Base-by-base conservation (phyloP, 2,113 vertebrate species). In the Dicentrarchus labrax region DNA sequence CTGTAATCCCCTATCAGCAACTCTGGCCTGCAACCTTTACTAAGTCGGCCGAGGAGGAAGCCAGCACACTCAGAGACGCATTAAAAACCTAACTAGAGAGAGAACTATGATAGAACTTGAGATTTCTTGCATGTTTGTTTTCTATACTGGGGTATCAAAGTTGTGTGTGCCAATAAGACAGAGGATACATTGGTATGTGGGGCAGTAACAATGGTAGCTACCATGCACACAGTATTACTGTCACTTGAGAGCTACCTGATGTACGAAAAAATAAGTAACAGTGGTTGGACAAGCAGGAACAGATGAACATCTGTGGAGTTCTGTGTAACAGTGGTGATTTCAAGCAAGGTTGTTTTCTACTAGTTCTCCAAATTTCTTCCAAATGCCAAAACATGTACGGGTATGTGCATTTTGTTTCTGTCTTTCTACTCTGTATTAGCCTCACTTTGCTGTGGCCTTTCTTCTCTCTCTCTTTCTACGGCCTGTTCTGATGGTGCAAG, bases 361-460 rank as follows among this genome's bases (percentile, higher is more conserved):
- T 50, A 24, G 47, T 76, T 76, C 86, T 85, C 59, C 38, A 67
- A 83, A 89, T 89, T 93, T 84, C 65, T 69, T 72, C 56, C 38
- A 74, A 89, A 88, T 83, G 75, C 82, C 80, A 69, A 72, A 89
- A 80, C 86, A 76, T 76, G 82, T 47, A 76, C 79, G 17, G 81
- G 54, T 72, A 60, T 70, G 70, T 80, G 22, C 54, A 69, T 86
- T 86, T 78, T 53, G 53, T 80, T 88, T 86, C 74, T 76, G 64
- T 75, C 38, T 65, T 62, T 87, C 80, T 57, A 47, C 59, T 86
- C 60, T 15, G 9, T 72, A 54, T 74, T 80, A 79, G 83, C 82
- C 64, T 89, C 74, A 69, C 81, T 90, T 92, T 92, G 75, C 84
- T 60, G 80, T 79, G 71, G 82, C 92, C 90, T 94, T 94, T 93